Conservation (phyloP, 2,113 vertebrate genomes). For the Parotia lawesii region DNA sequence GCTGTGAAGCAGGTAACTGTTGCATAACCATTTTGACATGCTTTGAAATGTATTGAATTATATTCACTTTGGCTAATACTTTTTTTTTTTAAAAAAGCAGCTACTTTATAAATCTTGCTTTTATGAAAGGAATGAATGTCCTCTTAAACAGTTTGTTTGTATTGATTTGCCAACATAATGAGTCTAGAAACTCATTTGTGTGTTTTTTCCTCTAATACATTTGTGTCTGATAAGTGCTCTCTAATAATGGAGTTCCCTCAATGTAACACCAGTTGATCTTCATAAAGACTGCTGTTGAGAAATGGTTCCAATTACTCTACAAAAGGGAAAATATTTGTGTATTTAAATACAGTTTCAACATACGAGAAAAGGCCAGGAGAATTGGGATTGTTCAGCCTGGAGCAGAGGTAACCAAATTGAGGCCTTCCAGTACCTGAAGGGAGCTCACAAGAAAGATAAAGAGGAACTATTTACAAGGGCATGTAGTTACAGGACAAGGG, state of each 20-base stretch:
- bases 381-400: not conserved
- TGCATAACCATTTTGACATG: not conserved
- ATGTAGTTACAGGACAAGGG: not conserved
- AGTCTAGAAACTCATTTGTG: not conserved
- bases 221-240: not conserved
- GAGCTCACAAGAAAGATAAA: not conserved
- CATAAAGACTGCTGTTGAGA: not conserved
- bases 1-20: not conserved
- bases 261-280: rapidly evolving
- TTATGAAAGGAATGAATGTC: not conserved
- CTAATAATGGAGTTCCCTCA: not conserved
- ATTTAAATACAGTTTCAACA: not conserved
- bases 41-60: not conserved
- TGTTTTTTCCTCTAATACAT: not conserved
- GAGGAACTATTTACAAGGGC: not conserved
- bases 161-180: not conserved
- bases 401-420: not conserved
- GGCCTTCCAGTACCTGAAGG: not conserved
- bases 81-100: not conserved
- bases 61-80: not conserved
- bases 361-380: not conserved
- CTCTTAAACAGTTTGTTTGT: not conserved
- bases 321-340: not conserved
- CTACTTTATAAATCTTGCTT: not conserved
- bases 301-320: not conserved